These are phyloP conservation scores for Noctuana brunneofusca DNA, from an alignment of 2,888 invertebrate species.

Conservation along the genomic window DNA sequence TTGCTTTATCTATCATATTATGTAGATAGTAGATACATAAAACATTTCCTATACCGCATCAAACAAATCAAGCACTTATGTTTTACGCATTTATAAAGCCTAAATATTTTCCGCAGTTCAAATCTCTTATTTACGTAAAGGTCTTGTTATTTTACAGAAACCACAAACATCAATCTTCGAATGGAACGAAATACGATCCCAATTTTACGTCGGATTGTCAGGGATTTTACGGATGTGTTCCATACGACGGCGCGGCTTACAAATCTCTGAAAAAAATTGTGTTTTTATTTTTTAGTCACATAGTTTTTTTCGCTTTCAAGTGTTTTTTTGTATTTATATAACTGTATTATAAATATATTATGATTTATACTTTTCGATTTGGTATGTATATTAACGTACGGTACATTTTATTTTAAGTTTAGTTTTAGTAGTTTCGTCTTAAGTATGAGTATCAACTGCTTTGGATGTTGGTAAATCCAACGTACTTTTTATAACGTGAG, in stretches of 20 bases:
- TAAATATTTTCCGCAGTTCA: background rate
- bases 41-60: background rate
- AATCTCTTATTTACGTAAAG: conserved; percentile 23
- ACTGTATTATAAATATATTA: too few species aligned
- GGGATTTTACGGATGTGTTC: conserved; percentile 32
- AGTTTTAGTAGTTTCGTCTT: too few species aligned
- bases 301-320: conserved; percentile 7
- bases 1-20: background rate
- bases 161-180: conserved; percentile 32
- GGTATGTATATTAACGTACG: too few species aligned
- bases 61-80: background rate
- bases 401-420: too few species aligned
- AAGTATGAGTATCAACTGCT: too few species aligned
- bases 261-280: conserved; percentile 15
- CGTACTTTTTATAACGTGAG: too few species aligned
- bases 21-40: background rate
- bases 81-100: background rate
- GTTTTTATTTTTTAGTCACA: conserved; percentile 4
- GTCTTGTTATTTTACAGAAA: conserved; percentile 28
- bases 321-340: too few species aligned
- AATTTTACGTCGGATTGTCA: conserved; percentile 33
- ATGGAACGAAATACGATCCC: conserved; percentile 31
- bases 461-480: too few species aligned
- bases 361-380: too few species aligned
- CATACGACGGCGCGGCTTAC: conserved; percentile 26